Base-by-base conservation (phyloP, 2,113 vertebrate species). In the Myrmophylax atrothorax region DNA sequence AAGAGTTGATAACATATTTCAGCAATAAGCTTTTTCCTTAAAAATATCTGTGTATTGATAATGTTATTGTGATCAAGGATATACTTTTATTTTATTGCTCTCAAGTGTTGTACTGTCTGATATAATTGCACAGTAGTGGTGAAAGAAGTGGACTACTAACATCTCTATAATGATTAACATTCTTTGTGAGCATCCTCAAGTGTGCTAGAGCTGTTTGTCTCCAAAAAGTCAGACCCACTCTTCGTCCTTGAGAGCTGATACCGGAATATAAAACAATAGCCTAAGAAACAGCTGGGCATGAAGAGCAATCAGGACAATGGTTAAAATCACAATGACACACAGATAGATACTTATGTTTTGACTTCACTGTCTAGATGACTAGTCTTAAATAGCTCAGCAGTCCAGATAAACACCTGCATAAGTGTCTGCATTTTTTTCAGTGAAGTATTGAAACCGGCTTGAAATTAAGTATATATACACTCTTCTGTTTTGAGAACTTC, bases 401-500 rank as follows among this genome's bases (percentile, higher is more conserved):
- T 47, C 19, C 47, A 85, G 74, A 89, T 76, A 96, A 95, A 93
- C 82, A 82, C 26, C 60, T 87, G 60, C 14, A 6, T 35, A 83
- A 89, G 86, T 50, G 74, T 67, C 83, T 88, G 44, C 53, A 68
- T 56, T 3, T 9, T 79, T 88, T 85, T 90, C 93, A 87, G 26
- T 52, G 75, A 90, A 89, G 74, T 94, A 68, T 84, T 94, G 95
- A 96, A 94, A 92, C 80, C 94, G 87, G 68, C 35, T 93, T 91
- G 64, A 89, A 62, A 80, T 66, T 94, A 90, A 97, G 56, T 63
- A 89, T 47, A 91, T 93, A n/a, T 31, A 73, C 94, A 94, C 29
- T 74, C 42, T 35, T 29, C 63, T 90, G 79, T 90, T 84, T 77
- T 94, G 66, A 94, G 85, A 84, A 64, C 64, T 75, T 68, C 73